Base-by-base conservation (phyloP, 2,888 invertebrate genomes). In the Rhaphigaster nebulosa region DNA sequence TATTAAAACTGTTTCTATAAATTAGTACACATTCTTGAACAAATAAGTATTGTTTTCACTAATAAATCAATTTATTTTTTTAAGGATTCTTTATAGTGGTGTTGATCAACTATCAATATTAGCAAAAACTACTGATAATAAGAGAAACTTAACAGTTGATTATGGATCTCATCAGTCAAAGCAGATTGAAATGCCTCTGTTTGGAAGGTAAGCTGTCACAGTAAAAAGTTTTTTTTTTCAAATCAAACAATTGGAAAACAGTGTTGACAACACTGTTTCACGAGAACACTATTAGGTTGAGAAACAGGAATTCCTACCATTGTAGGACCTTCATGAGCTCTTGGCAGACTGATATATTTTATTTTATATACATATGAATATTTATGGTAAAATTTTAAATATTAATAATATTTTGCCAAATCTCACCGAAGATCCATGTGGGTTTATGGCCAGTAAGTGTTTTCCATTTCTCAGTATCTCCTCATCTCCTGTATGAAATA, bases 71-170 rank as follows among this genome's bases (percentile, higher is more conserved):
- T 38, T 38, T 20, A 3, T 23, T 76, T 65, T 65, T 65, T 76
- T 38, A n/a, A 76, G 70, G 70, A 84, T 84, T 13, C n/a, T 84
- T 41, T 84, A 84, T 50, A 45, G n/a, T 84, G 84, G 84, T 45
- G 45, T 45, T n/a, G 84, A 84, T 18, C 84, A 84, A 45, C n/a
- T 84, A 12, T 45, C 84, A 45, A 45, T 84, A 84, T 84, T n/a
- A 84, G 84, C 45, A 45, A 84, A 84, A 50, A 84, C 84, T 15
- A 84, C 84, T 2, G 84, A 84, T 84, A 84, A 84, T 84, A 50
- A 1, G 6, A 84, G 84, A 50, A 84, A 84, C 20, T 84, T 84
- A n/a, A 84, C 88, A 10, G 5, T 88, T n/a, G 88, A 88, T 54
- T 54, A 54, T 56, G 88, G 56, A 54, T 38, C 54, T 38, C 54